Evolutionary conservation across 2,888 invertebrate species (phyloP), one percentile per base, ranked within the genome.

Genomic region (Lottia scabra): DNA sequence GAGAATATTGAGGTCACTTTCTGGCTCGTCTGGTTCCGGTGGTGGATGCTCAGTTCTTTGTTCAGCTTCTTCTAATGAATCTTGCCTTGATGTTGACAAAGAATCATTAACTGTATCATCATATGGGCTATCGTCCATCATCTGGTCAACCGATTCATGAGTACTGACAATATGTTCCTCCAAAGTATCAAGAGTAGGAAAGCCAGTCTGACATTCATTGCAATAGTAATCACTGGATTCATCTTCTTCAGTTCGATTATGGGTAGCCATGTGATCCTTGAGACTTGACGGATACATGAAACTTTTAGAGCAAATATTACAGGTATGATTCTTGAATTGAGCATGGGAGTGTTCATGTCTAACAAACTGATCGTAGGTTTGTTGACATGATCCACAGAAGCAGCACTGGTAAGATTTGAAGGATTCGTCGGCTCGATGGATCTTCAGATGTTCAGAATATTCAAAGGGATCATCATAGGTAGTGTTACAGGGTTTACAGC

Each of bases 321-420:
- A 83, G 0, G 79, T 74, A 67, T 82, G 75, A 4, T 77, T 74
- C 56, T 80, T 80, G 16, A 75, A 73, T 27, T 81, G 83, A 6
- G 80, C 81, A 68, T 85, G 85, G 0, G 82, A 77, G 67, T 84
- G 82, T 68, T 85, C 84, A 63, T 85, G 85, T 8, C 80, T 67
- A 12, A 84, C 76, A 69, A 84, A 84, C 71, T 79, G 83, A 30
- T 85, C 82, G 66, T 82, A 85, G 4, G 80, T 78, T 6, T 77
- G 70, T 27, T 83, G 73, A 1, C 72, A 67, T 5, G 72, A 65
- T 16, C 80, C 77, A 68, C 85, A 85, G 73, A 85, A 85, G 65
- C 85, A 85, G 65, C 85, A 85, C 10, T 71, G 68, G 63, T 79
- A 85, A 2, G 72, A 68, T 26, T 70, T 74, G 64, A 82, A 84